phyloP scores from a whole-genome alignment of 2,888 invertebrate genomes.

The Ametastegia equiseti region DNA sequence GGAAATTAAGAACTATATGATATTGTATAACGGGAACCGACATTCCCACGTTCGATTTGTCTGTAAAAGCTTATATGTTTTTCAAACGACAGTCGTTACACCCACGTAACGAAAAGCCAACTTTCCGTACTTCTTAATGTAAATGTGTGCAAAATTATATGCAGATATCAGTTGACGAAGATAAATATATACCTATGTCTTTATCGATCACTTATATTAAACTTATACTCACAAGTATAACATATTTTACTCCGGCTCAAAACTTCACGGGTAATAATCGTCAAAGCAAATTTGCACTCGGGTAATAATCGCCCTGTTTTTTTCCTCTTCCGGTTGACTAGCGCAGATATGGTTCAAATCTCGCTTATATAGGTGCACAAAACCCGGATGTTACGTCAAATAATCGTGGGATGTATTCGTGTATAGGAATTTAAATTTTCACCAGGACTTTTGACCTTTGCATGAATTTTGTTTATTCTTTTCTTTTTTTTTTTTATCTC shows the following conservation, averaged over 20 bases:
- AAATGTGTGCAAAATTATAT: not conserved
- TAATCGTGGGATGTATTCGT: constrained; percentile 8
- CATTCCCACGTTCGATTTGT: constrained; percentile 22
- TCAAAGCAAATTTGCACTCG: not conserved
- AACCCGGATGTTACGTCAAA: not conserved
- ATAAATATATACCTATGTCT: not conserved
- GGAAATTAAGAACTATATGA: constrained; percentile 26
- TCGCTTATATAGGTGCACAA: not conserved
- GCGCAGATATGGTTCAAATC: not conserved
- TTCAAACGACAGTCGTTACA: constrained; percentile 22
- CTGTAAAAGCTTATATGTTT: not conserved
- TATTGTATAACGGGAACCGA: constrained; percentile 31
- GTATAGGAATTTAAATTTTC: not conserved
- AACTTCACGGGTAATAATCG: not conserved
- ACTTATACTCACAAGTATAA: not conserved
- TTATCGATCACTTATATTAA: not conserved
- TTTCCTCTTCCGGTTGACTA: not conserved
- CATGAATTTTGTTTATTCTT: not conserved
- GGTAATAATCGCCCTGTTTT: too few relatives aligned
- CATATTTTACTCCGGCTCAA: not conserved
- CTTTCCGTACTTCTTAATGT: not conserved
- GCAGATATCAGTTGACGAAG: not conserved
- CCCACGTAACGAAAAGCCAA: constrained; percentile 19
- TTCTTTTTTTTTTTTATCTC: too few relatives aligned
- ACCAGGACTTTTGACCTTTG: not conserved